A percentile compares a stretch with the other conserved stretches of the same genome.
Evolutionary conservation across 2,888 invertebrate species (phyloP).

Genomic region (Gortyna flavago): DNA sequence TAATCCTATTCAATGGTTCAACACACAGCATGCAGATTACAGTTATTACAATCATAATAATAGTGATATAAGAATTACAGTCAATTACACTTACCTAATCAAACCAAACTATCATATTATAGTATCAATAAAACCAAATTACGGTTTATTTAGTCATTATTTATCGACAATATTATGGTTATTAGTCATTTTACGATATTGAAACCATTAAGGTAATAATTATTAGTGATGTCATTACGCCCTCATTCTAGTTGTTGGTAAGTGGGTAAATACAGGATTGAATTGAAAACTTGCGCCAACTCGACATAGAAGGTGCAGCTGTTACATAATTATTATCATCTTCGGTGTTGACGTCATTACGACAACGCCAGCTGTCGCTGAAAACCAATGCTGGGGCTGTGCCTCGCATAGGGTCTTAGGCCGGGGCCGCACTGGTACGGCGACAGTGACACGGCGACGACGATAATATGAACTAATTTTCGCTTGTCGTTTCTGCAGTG

Average conservation of each 20-base stretch:
- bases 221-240: constrained; percentile 33
- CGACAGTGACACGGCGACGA: too few relatives aligned
- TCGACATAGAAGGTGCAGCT: too few relatives aligned
- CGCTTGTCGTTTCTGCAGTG: too few relatives aligned
- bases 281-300: too few relatives aligned
- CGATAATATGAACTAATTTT: too few relatives aligned
- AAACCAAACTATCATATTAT: constrained; percentile 11
- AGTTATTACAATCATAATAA: neutral
- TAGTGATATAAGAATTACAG: neutral
- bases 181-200: constrained; percentile 42
- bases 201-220: constrained; percentile 44
- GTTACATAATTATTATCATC: too few relatives aligned
- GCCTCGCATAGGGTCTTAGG: too few relatives aligned
- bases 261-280: constrained; percentile 3
- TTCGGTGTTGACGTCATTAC: too few relatives aligned
- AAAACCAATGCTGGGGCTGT: too few relatives aligned
- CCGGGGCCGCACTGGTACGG: too few relatives aligned
- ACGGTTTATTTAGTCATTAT: constrained; percentile 40
- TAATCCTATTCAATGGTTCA: neutral
- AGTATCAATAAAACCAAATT: constrained; percentile 47
- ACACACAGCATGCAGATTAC: neutral
- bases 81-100: constrained; percentile 36
- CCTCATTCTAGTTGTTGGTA: constrained; percentile 9
- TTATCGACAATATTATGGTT: constrained; percentile 33
- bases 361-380: too few relatives aligned